Base-by-base conservation (phyloP, 2,113 vertebrate genomes). In the Nothobranchius furzeri region DNA sequence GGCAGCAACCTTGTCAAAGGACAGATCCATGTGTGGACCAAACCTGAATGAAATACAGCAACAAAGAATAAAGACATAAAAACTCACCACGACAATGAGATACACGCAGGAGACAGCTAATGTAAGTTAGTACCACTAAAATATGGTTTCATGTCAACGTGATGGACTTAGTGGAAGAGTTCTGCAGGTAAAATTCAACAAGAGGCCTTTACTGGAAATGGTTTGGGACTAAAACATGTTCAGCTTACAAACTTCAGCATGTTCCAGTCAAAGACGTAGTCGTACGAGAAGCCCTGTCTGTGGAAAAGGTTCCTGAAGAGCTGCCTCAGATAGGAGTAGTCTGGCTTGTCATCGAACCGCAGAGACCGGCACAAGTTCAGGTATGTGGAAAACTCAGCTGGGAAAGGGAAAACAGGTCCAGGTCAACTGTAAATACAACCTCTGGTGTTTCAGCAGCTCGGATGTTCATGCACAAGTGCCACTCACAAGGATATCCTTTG, bases 251-350 rank as follows among this genome's bases (percentile, higher is more conserved):
- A 99, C 93, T 98, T 98, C 65, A 99, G 94, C 97, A 98, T 98
- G 93, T 98, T 98, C 97, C 97, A 99, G 90, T 99, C 97, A 60
- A 99, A 98, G 78, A 99, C 96, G 0, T 98, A 98, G 91, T 98
- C 97, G 0, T 98, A 98, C 80, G 97, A 99, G 92, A 98, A 99
- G 75, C 97, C 96, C 90, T 98, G 97, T 76, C 97, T 90, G 91
- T 98, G 97, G 90, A 98, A 99, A 81, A 99, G 96, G 88, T 96
- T 98, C 81, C 96, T 96, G 93, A 98, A 98, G 77, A 98, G 95
- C 81, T 98, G 96, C 78, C 97, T 93, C 88, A 98, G 91, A 74
- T 96, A 99, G 0, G 97, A 98, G 89, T 98, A 98, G 90, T 99
- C 97, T 0, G 97, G 97, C 88, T 98, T 96, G 92, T 98, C 97